Percentiles rank a stretch among this genome's conserved stretches.
Evolutionary conservation across 2,888 invertebrate species (phyloP).

Genomic region (Pristionchus exspectatus): DNA sequence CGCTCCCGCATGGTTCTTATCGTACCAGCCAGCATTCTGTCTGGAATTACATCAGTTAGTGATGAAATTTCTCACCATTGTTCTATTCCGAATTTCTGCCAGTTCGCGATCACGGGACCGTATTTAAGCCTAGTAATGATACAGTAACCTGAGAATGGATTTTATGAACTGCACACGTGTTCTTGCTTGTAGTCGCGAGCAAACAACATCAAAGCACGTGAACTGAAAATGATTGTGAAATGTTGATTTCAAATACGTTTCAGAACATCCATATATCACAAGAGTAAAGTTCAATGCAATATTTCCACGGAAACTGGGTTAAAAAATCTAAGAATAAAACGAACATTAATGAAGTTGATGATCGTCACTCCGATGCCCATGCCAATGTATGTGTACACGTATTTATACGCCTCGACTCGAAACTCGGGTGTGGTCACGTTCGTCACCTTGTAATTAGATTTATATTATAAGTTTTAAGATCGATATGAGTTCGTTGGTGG

Average conservation of each 20-base stretch:
- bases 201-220: slow-evolving; percentile 10
- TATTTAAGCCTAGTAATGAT: background rate
- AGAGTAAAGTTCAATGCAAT: background rate
- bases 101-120: background rate
- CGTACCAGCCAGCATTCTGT: slow-evolving; percentile 53
- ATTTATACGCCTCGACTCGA: slow-evolving; percentile 32
- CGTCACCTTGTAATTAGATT: background rate
- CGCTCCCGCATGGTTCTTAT: slow-evolving; percentile 42
- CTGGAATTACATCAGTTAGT: background rate
- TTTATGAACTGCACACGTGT: slow-evolving; percentile 38
- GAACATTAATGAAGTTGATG: slow-evolving; percentile 50
- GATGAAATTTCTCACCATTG: no score
- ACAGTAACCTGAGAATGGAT: slow-evolving; percentile 40
- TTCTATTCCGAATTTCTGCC: no score
- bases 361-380: slow-evolving; percentile 49
- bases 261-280: background rate
- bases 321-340: background rate
- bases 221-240: slow-evolving; percentile 27
- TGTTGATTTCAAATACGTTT: background rate
- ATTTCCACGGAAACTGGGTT: no score
- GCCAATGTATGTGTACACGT: slow-evolving; percentile 43
- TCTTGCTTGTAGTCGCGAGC: background rate
- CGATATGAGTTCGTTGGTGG: background rate
- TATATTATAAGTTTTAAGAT: background rate
- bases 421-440: slow-evolving; percentile 41